Evolutionary conservation across 2,113 vertebrate genomes (phyloP).

Genomic region (Aptenodytes forsteri): DNA sequence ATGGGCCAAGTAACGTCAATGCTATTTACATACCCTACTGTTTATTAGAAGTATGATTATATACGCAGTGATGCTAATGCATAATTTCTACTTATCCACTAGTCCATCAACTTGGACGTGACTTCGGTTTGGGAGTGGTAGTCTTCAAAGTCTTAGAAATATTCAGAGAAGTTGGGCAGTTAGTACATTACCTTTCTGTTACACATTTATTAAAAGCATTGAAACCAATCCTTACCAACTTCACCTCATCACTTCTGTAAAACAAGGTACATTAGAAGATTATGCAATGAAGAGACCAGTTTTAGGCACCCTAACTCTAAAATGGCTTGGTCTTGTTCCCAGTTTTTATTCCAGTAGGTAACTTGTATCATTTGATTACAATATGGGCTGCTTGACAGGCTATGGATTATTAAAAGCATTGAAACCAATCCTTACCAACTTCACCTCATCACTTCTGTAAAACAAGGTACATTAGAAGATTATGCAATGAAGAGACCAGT

Average conservation of each 20-base stretch:
- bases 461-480: background rate
- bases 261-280: background rate
- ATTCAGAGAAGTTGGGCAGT: background rate
- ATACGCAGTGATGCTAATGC: background rate
- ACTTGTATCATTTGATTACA: background rate
- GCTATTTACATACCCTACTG: background rate
- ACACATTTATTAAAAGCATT: background rate
- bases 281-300: background rate
- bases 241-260: background rate
- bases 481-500: background rate
- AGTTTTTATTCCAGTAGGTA: background rate
- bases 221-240: background rate
- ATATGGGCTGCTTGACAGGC: background rate
- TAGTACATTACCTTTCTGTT: background rate
- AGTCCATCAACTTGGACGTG: fast-evolving
- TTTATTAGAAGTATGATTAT: background rate
- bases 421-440: background rate
- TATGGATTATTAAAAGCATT: background rate
- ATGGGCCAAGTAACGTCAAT: background rate
- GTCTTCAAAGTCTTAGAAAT: background rate
- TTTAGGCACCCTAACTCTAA: background rate
- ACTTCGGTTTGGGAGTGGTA: background rate
- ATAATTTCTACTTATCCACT: background rate
- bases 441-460: background rate
- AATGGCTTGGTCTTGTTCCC: background rate